Conservation (phyloP, 2,888 invertebrate genomes). For the Trisateles emortualis region DNA sequence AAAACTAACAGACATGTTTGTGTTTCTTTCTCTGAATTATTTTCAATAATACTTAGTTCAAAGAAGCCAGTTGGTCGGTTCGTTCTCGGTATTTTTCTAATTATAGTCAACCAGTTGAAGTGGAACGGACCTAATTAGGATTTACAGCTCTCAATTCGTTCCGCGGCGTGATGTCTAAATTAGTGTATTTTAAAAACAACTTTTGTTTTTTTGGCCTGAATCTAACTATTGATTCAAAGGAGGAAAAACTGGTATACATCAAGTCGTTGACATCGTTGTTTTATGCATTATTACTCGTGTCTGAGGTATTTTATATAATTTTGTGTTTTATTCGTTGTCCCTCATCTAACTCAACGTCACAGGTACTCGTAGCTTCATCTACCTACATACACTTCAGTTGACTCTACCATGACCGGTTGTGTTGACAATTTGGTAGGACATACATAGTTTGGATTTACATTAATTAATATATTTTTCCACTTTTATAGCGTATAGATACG, state of each 20-base stretch:
- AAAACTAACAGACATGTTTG: neutral
- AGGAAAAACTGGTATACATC: no score
- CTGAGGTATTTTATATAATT: no score
- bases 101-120: conserved; percentile 44
- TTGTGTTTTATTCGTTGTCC: no score
- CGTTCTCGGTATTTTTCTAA: conserved; percentile 41
- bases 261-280: neutral
- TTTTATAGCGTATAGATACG: no score
- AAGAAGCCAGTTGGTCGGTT: conserved; percentile 13
- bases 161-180: conserved; percentile 34
- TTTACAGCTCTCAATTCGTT: conserved; percentile 52
- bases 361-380: no score
- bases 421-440: no score
- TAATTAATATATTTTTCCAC: no score
- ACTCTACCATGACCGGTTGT: no score
- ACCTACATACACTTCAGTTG: no score
- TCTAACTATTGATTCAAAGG: conserved; percentile 10
- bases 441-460: no score
- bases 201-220: conserved; percentile 12
- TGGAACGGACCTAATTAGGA: conserved; percentile 51
- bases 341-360: no score
- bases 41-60: conserved; percentile 11
- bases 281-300: neutral
- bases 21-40: conserved; percentile 8
- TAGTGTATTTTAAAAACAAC: conserved; percentile 16